Evolutionary conservation across 2,113 vertebrate species (phyloP), one percentile per base, ranked within the genome.

Genomic region (Paraplagusia blochii): DNA sequence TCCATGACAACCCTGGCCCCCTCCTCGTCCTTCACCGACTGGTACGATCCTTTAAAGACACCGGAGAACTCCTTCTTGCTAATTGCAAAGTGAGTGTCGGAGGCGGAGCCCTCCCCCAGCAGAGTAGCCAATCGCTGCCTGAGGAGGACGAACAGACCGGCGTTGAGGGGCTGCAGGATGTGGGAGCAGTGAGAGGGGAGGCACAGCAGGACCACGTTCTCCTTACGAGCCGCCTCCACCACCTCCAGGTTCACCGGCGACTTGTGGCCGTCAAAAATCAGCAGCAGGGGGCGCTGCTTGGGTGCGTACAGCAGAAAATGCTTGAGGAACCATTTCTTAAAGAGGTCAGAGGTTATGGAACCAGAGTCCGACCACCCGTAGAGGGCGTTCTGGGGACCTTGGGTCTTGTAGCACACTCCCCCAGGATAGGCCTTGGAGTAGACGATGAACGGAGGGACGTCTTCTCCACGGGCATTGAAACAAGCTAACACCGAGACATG

Each of bases 261-360:
- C 69, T 72, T 84, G 76, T 87, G 77, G n/a, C 85, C 83, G 0
- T 87, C 77, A 1, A 87, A 87, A 52, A 87, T 69, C 59, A 87
- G 69, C 53, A 87, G 62, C 53, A 85, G 57, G 0, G 85, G 85
- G 9, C 85, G 83, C 34, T 73, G 74, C 45, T 83, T 81, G 0
- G 83, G 80, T 0, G 62, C 74, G 0, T 71, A 54, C 8, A 59
- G 0, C 2, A 87, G 77, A 16, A 87, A 85, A 49, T 85, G 85
- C 40, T 85, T 81, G 52, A 85, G 81, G 60, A 87, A 87, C 85
- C 85, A 87, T 53, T 83, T 87, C 69, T 80, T 87, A 61, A 87
- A 87, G 42, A 87, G 85, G 35, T 87, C 85, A 1, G 85, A 81
- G 63, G 71, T 87, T 54, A 81, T 11, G 9, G 69, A 75, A 1